Percentiles rank a stretch among this genome's conserved stretches.
Evolutionary conservation across 2,888 invertebrate genomes (phyloP).

Genomic region (Lapara coniferarum): DNA sequence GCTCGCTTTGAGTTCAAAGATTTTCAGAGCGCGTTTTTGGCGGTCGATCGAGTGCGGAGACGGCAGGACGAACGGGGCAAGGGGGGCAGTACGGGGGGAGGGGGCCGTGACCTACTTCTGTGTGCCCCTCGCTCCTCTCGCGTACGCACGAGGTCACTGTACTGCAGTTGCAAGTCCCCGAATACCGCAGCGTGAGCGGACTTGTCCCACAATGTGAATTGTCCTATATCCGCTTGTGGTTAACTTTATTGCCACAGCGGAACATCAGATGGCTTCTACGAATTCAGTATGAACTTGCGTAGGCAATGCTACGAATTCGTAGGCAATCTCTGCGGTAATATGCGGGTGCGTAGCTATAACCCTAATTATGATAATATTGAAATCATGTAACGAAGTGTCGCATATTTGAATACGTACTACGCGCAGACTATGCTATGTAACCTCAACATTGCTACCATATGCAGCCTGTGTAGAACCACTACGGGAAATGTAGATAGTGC

Average conservation of each 20-base stretch:
- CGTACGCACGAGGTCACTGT: slow-evolving; percentile 82
- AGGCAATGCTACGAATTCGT: slow-evolving; percentile 33
- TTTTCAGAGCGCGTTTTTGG: slow-evolving; percentile 54
- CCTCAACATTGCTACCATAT: not conserved
- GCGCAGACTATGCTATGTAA: not conserved
- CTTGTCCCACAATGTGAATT: slow-evolving; percentile 43
- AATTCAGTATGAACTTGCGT: slow-evolving; percentile 26
- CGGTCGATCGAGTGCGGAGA: slow-evolving; percentile 75
- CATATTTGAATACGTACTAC: not conserved
- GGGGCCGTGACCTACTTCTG: slow-evolving; percentile 70
- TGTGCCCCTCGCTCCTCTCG: slow-evolving; percentile 52
- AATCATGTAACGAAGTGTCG: not conserved
- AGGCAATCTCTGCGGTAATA: slow-evolving; percentile 15
- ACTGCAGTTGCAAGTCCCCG: slow-evolving; percentile 79
- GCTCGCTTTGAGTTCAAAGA: slow-evolving; percentile 25
- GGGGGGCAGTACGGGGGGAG: slow-evolving; percentile 43
- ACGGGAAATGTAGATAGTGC: not conserved
- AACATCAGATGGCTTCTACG: slow-evolving; percentile 28
- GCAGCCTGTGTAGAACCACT: not conserved
- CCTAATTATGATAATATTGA: not conserved
- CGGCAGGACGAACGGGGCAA: slow-evolving; percentile 50
- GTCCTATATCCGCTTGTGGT: slow-evolving; percentile 32
- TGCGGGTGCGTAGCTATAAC: not conserved
- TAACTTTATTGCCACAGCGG: slow-evolving; percentile 21
- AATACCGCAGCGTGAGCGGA: slow-evolving; percentile 76